Conservation (phyloP, 2,797 vertebrate species). For the Rhinophrynus dorsalis region DNA sequence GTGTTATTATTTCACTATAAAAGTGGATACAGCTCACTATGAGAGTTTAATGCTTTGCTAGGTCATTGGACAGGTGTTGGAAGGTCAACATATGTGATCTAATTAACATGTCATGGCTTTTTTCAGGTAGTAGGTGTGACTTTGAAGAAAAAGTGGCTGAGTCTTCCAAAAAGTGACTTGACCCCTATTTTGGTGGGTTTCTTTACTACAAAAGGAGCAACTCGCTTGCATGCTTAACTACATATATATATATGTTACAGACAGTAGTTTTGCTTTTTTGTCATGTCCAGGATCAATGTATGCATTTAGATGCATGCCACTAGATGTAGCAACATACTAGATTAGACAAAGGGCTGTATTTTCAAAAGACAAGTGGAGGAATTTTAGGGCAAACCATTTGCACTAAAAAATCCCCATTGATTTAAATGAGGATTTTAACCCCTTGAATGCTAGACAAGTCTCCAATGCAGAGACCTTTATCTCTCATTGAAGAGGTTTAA, state of each 20-base stretch:
- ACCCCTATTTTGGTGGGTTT: constrained; percentile 82
- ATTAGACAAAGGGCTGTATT: too few relatives aligned
- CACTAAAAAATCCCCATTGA: too few relatives aligned
- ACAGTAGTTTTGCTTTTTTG: not conserved
- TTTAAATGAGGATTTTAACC: too few relatives aligned
- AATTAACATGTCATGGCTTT: constrained; percentile 75
- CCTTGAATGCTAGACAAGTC: too few relatives aligned
- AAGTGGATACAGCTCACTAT: too few relatives aligned
- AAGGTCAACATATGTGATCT: constrained; percentile 53
- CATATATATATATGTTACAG: not conserved
- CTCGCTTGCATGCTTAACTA: constrained; percentile 74
- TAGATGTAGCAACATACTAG: constrained; percentile 61
- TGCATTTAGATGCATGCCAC: constrained; percentile 64
- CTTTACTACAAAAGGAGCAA: constrained; percentile 70
- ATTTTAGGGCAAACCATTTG: too few relatives aligned
- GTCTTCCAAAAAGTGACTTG: constrained; percentile 83
- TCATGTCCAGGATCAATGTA: not conserved
- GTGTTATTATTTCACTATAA: too few relatives aligned
- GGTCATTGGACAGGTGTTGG: not conserved
- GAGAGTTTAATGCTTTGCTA: too few relatives aligned
- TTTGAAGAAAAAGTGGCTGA: constrained; percentile 84
- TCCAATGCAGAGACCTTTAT: too few relatives aligned
- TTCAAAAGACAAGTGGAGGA: too few relatives aligned
- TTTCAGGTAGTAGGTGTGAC: constrained; percentile 84
- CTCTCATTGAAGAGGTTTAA: too few relatives aligned